Evolutionary conservation across 2,797 vertebrate species (phyloP).

Genomic region (Linurgus olivaceus): DNA sequence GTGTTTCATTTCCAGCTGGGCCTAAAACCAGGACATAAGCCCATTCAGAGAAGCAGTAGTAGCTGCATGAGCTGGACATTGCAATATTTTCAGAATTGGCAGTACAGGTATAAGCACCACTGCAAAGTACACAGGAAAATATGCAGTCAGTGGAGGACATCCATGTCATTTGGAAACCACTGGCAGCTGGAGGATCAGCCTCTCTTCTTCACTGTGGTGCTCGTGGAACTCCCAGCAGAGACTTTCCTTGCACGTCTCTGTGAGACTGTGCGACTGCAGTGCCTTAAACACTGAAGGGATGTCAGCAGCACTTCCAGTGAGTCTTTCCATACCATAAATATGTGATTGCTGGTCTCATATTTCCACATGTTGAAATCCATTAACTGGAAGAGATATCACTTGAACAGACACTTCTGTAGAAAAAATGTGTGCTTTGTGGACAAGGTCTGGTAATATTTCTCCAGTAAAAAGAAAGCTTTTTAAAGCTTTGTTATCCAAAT

Average conservation of each 20-base stretch:
- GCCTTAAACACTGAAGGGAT: background rate
- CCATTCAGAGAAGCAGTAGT: background rate
- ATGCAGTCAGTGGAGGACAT: background rate
- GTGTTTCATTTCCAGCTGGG: background rate
- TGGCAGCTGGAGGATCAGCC: background rate
- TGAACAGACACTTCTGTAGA: background rate
- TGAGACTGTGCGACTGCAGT: background rate
- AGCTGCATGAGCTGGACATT: background rate
- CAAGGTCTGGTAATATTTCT: background rate
- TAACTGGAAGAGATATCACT: background rate
- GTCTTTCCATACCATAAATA: background rate
- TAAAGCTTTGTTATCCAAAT: background rate
- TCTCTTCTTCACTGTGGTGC: background rate
- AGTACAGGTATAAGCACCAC: background rate
- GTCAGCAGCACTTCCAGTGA: background rate
- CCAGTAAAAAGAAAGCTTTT: background rate
- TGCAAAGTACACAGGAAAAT: background rate
- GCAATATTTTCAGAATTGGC: background rate
- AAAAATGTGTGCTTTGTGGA: background rate
- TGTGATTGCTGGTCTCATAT: background rate
- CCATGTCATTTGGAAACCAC: background rate
- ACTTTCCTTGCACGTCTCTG: background rate
- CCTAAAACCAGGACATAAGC: background rate
- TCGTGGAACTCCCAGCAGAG: background rate
- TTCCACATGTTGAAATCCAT: background rate